phyloP scores from a whole-genome alignment of 2,797 vertebrate genomes.

The Muscicapa striata region DNA sequence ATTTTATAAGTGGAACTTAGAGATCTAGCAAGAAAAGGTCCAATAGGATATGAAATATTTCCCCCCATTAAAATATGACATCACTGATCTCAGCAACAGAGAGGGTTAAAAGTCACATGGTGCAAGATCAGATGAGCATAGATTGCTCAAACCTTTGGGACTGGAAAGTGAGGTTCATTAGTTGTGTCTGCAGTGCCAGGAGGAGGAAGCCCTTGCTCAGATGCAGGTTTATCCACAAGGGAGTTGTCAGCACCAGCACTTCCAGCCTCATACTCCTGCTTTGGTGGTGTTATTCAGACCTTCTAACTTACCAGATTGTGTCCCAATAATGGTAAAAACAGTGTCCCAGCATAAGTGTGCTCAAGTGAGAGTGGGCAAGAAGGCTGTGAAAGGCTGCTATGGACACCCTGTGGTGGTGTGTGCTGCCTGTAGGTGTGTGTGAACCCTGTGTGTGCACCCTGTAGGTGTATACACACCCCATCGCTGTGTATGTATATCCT shows the following conservation, averaged over 20 bases:
- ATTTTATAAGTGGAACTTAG: not conserved
- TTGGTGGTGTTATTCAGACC: not conserved
- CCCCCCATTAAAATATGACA: not conserved
- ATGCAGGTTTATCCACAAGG: not conserved
- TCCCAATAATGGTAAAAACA: rapidly evolving
- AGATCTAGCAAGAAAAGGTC: not conserved
- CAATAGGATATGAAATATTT: not conserved
- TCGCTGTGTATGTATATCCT: rapidly evolving
- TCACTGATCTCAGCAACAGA: not conserved
- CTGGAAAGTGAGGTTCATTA: not conserved
- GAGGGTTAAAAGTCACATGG: not conserved
- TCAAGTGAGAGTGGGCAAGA: rapidly evolving
- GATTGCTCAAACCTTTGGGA: not conserved
- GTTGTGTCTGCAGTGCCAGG: not conserved
- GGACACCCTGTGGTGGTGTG: rapidly evolving
- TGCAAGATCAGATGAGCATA: not conserved
- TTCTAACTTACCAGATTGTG: not conserved
- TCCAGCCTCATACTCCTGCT: not conserved
- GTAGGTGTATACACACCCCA: rapidly evolving
- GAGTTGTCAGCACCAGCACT: not conserved
- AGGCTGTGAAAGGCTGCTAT: not conserved
- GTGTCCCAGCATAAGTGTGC: not conserved
- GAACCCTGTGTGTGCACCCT: too few species aligned
- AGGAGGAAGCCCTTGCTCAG: not conserved
- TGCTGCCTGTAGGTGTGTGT: not conserved